Base-by-base conservation (phyloP, 2,113 vertebrate genomes). In the Istiophorus platypterus region DNA sequence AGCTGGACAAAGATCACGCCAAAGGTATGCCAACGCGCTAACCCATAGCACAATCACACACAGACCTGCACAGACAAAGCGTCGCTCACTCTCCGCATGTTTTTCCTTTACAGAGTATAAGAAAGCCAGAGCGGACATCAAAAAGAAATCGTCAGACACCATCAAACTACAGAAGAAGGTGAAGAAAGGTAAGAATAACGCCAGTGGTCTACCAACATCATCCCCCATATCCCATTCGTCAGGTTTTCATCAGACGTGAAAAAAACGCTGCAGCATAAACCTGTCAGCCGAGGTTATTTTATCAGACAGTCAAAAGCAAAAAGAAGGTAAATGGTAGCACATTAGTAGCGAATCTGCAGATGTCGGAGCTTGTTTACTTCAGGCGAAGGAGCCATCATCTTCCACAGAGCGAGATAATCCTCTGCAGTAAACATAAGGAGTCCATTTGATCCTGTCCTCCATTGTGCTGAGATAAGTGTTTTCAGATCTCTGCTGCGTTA, bases 121-220 rank as follows among this genome's bases (percentile, higher is more conserved):
- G 82, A 96, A 95, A 84, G 95, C 94, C 26, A 72, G 96, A 37
- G 92, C 96, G 0, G 95, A 96, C 73, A 96, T 96, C 82, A 96
- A 96, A 91, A 96, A 96, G 91, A 96, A 96, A 71, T 96, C 96
- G 0, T 96, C 95, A 0, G 96, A 96, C 89, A 96, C 96, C 4
- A 93, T 96, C 84, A 96, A 96, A 79, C 93, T 96, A 52, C 96
- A 96, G 89, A 96, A 96, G 94, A 96, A 96, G 80, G 94, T 96
- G 56, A 96, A 95, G 86, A 96, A 96, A 95, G 96, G 96, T 96
- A 89, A 93, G 92, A 85, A 42, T 4, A 45, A 11, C n/a, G 0
- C 1, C 22, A 1, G n/a, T n/a, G n/a, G n/a, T 22, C 10, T 1
- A 1, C 62, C 29, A 9, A 1, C 42, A 3, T 15, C 27, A 0